Base-by-base conservation (phyloP, 2,888 invertebrate species). In the Sphecodes monilicornis region DNA sequence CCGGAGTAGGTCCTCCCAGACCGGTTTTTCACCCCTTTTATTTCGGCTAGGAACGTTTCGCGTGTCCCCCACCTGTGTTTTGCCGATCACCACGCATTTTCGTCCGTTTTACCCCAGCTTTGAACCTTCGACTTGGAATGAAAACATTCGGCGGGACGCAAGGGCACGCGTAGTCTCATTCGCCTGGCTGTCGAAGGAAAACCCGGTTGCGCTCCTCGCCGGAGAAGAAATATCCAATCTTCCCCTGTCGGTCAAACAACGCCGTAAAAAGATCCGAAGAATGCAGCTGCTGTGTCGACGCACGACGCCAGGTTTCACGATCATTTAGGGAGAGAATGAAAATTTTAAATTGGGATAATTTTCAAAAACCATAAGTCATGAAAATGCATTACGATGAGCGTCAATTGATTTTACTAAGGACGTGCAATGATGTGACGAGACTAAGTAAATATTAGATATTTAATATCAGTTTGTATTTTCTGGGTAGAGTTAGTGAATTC, bases 141-240 rank as follows among this genome's bases (percentile, higher is more conserved):
- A 54, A 54, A 54, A 54, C 54, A n/a, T 54, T 54, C 54, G n/a
- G n/a, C n/a, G 54, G n/a, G 77, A 76, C 70, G 74, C 73, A 22
- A 29, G 60, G 60, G 29, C n/a, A 66, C 69, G 41, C 36, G 80
- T 80, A 36, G 80, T 76, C 80, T 66, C 66, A 76, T 74, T 82
- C 64, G 73, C 43, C 72, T 71, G 79, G 36, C 73, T 81, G 79
- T 71, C 78, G 80, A 74, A 41, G 81, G 80, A 82, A 88, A 88
- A 88, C 80, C 60, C 82, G 79, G 80, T 80, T 80, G 81, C 68
- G 69, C 86, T 64, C 85, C 68, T 77, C 78, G 60, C 76, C 68
- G 26, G 0, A 57, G 41, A 80, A 85, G 89, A 90, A 90, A 84
- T 90, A 90, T 90, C 89, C 90, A 90, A 90, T 90, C 90, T 90